phyloP scores from a whole-genome alignment of 2,888 invertebrate species.

The Onchidella celtica region DNA sequence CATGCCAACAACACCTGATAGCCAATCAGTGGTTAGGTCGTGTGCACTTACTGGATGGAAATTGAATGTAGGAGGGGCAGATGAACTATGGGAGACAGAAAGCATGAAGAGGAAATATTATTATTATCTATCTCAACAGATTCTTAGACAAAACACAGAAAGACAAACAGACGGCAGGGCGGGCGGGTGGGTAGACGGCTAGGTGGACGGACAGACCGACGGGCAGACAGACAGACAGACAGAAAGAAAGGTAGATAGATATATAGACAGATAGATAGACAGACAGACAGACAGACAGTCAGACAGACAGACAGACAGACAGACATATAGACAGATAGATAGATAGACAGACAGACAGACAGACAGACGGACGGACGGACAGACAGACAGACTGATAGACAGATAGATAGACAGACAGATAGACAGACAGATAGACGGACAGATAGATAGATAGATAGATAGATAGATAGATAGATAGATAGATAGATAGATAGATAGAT shows the following conservation, averaged over 20 bases:
- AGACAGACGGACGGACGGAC: constrained; percentile 23
- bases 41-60: too few relatives aligned
- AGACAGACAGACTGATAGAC: constrained; percentile 16
- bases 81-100: too few relatives aligned
- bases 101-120: too few relatives aligned
- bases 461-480: constrained; percentile 21
- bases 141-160: too few relatives aligned
- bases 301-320: constrained; percentile 24
- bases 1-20: too few relatives aligned
- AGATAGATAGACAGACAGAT: constrained; percentile 23
- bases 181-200: neutral
- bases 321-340: constrained; percentile 28
- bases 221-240: neutral
- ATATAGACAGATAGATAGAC: constrained; percentile 22
- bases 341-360: constrained; percentile 15
- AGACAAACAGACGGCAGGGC: neutral
- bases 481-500: constrained; percentile 26
- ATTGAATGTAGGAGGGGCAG: too few relatives aligned
- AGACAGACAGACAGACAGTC: constrained; percentile 22
- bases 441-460: constrained; percentile 25
- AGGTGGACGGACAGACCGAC: neutral
- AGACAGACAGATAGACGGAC: constrained; percentile 15
- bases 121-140: too few relatives aligned
- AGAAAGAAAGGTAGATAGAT: constrained; percentile 14
- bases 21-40: too few relatives aligned